These are phyloP conservation scores for Haliclona indistincta DNA, from an alignment of 37 sponge, comb jelly and placozoan species.

Conservation along the genomic window DNA sequence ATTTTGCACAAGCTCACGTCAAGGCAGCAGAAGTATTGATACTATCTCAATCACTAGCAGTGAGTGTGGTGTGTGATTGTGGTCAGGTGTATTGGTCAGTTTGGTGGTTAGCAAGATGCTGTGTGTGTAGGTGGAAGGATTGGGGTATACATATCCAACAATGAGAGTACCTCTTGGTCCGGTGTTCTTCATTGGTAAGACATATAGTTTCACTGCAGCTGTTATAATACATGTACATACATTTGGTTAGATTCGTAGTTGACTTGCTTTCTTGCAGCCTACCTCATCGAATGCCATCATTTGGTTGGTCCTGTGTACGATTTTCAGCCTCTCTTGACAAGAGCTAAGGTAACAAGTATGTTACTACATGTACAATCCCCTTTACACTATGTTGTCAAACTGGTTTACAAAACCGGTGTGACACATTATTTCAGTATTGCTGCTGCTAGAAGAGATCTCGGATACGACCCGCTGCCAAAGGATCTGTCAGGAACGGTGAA, in stretches of 20 bases:
- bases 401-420: slow-evolving; percentile 80
- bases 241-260: background rate
- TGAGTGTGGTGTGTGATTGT: slow-evolving; percentile 22
- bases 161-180: slow-evolving; percentile 51
- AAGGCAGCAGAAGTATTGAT: slow-evolving; percentile 51
- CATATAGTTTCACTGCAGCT: no score
- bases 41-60: slow-evolving; percentile 20
- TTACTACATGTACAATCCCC: background rate
- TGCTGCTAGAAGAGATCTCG: slow-evolving; percentile 57
- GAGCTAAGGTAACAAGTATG: slow-evolving; percentile 60
- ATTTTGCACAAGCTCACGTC: slow-evolving; percentile 68
- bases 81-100: background rate
- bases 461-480: slow-evolving; percentile 54
- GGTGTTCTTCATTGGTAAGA: slow-evolving; percentile 61
- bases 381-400: background rate
- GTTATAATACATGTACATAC: background rate
- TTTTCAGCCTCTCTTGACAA: slow-evolving; percentile 75
- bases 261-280: slow-evolving; percentile 31
- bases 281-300: slow-evolving; percentile 55
- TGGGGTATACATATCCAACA: slow-evolving; percentile 64
- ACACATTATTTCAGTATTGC: slow-evolving; percentile 82
- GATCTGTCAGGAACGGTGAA: slow-evolving; percentile 49
- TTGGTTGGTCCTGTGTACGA: slow-evolving; percentile 54
- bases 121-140: slow-evolving; percentile 57
- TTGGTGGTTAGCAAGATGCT: background rate